Conservation (phyloP, 2,888 invertebrate species). For the Globia sparganii region DNA sequence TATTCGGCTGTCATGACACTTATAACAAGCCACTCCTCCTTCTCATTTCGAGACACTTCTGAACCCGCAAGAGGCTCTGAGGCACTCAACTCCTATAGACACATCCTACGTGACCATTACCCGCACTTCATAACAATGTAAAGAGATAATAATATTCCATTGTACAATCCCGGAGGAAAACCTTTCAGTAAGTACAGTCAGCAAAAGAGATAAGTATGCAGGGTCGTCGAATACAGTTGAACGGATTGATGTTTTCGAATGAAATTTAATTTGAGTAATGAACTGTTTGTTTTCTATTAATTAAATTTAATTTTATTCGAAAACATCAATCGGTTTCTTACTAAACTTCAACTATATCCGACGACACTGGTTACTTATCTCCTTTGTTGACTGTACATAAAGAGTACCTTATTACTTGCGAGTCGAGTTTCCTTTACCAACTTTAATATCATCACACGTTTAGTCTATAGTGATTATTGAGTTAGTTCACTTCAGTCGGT, state of each 20-base stretch:
- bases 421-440: slow-evolving; percentile 10
- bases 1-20: not conserved
- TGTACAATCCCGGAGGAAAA: slow-evolving; percentile 42
- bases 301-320: too few relatives aligned
- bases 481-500: slow-evolving; percentile 1
- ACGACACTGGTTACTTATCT: too few relatives aligned
- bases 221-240: too few relatives aligned
- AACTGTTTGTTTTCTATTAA: too few relatives aligned
- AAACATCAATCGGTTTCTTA: too few relatives aligned
- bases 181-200: slow-evolving; percentile 39
- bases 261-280: too few relatives aligned
- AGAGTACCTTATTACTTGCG: slow-evolving; percentile 25
- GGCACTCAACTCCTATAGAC: slow-evolving; percentile 23
- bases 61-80: not conserved
- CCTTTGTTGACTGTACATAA: too few relatives aligned
- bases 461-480: slow-evolving; percentile 14
- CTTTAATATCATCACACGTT: not conserved
- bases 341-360: too few relatives aligned
- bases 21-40: slow-evolving; percentile 1
- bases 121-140: slow-evolving; percentile 37
- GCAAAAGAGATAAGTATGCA: too few relatives aligned
- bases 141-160: slow-evolving; percentile 47
- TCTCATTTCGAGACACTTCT: not conserved
- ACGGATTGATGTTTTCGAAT: too few relatives aligned
- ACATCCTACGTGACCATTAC: slow-evolving; percentile 44